Evolutionary conservation across 2,888 invertebrate genomes (phyloP).

Genomic region (Himalopsyche tibetana): DNA sequence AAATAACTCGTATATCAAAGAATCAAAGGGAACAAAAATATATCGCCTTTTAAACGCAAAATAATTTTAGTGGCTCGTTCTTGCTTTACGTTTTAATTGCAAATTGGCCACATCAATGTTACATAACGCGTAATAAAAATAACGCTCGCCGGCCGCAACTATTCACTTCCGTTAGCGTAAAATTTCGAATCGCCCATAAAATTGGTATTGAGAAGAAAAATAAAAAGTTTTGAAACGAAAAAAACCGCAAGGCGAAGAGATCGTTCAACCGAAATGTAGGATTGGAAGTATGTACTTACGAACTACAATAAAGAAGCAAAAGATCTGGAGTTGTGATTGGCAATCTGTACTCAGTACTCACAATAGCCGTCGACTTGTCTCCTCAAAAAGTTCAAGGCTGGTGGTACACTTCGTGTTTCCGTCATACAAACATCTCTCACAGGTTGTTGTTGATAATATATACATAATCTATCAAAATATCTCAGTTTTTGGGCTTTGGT

Average conservation of each 20-base stretch:
- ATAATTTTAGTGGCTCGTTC: background rate
- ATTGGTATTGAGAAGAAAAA: slow-evolving; percentile 40
- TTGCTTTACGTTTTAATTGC: slow-evolving; percentile 1
- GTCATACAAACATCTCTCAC: too few relatives aligned
- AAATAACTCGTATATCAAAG: too few relatives aligned
- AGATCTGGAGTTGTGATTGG: slow-evolving; percentile 6
- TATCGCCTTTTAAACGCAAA: background rate
- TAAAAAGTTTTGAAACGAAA: background rate
- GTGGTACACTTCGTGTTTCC: background rate
- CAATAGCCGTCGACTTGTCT: background rate
- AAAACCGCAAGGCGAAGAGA: slow-evolving; percentile 39
- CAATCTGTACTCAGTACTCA: background rate
- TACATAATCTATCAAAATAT: too few relatives aligned
- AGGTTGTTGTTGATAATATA: too few relatives aligned
- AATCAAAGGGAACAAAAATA: too few relatives aligned
- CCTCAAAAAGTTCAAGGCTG: slow-evolving; percentile 10
- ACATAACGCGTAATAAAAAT: slow-evolving; percentile 39
- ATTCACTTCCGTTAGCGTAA: slow-evolving; percentile 42
- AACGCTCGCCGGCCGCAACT: slow-evolving; percentile 32
- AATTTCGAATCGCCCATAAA: slow-evolving; percentile 36
- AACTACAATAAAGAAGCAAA: slow-evolving; percentile 8
- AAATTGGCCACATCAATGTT: slow-evolving; percentile 27
- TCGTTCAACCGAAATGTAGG: slow-evolving; percentile 35
- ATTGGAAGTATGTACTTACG: background rate
- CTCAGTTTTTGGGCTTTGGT: too few relatives aligned